Conservation (phyloP, 2,888 invertebrate genomes). For the Hypercompe scribonia region DNA sequence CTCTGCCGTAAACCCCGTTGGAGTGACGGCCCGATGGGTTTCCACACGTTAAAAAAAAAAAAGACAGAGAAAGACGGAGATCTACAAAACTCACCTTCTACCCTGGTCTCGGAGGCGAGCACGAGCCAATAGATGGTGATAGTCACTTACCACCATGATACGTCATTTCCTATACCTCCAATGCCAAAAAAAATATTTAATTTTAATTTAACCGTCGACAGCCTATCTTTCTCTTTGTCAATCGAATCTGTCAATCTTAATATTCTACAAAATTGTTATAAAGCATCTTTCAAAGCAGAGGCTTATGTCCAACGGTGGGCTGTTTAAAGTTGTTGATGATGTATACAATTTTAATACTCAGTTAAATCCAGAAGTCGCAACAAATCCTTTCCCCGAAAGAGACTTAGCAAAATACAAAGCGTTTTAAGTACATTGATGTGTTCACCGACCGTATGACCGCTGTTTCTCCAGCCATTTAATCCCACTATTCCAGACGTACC, state of each 20-base stretch:
- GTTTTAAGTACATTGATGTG: constrained; percentile 7
- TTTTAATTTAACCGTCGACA: not conserved
- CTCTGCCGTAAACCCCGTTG: too few relatives aligned
- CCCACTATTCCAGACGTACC: constrained; percentile 29
- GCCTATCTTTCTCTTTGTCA: not conserved
- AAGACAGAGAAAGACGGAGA: too few relatives aligned
- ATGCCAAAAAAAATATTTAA: not conserved
- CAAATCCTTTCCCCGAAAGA: constrained; percentile 5
- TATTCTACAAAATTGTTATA: not conserved
- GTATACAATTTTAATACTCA: constrained; percentile 22
- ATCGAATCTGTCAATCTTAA: not conserved
- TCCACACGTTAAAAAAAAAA: too few relatives aligned
- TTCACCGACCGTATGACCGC: constrained; percentile 17
- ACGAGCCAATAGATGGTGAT: too few relatives aligned
- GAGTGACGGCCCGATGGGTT: too few relatives aligned
- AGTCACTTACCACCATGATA: too few relatives aligned
- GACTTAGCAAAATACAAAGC: constrained; percentile 1
- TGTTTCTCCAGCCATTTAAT: constrained; percentile 34
- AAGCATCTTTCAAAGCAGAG: too few relatives aligned
- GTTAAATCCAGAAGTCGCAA: not conserved
- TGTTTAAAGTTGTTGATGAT: too few relatives aligned
- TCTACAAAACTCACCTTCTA: too few relatives aligned
- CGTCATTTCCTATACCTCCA: too few relatives aligned
- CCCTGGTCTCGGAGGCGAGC: too few relatives aligned
- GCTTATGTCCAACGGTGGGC: too few relatives aligned